Percentiles rank a stretch among this genome's conserved stretches.
Conservation (phyloP, 2,888 invertebrate species). For the Pristionchus japonicus region DNA sequence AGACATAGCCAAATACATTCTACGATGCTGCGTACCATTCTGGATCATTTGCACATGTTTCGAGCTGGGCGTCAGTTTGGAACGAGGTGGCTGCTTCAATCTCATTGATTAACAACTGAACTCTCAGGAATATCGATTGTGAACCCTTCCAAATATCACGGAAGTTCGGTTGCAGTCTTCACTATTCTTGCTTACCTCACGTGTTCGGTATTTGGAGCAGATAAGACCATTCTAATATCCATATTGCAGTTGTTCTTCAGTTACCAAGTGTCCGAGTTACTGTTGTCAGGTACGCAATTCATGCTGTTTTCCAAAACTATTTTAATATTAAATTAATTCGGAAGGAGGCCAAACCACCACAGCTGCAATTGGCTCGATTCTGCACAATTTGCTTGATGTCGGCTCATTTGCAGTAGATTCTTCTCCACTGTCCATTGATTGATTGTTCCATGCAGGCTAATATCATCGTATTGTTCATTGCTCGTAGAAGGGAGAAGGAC, state of each 20-base stretch:
- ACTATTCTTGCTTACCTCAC: neutral
- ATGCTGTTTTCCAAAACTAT: neutral
- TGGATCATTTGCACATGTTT: neutral
- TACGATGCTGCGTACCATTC: neutral
- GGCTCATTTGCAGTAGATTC: neutral
- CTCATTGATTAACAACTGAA: neutral
- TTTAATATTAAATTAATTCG: too few relatives aligned
- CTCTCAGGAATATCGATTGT: neutral
- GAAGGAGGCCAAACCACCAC: neutral
- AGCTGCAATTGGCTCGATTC: neutral
- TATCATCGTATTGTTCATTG: neutral
- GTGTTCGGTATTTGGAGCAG: neutral
- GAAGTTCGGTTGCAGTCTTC: neutral
- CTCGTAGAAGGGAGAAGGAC: neutral
- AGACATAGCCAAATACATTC: neutral
- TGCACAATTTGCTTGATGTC: neutral
- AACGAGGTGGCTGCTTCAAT: neutral
- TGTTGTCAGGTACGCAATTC: neutral
- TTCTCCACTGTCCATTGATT: neutral
- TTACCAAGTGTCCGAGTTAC: neutral
- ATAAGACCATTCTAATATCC: neutral
- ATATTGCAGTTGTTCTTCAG: neutral
- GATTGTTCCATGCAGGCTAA: neutral
- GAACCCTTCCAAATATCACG: neutral
- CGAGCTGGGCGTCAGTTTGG: neutral